phyloP scores from a whole-genome alignment of 30 jellyfish, hydroid and myxozoan species.

The Turritopsis rubra region DNA sequence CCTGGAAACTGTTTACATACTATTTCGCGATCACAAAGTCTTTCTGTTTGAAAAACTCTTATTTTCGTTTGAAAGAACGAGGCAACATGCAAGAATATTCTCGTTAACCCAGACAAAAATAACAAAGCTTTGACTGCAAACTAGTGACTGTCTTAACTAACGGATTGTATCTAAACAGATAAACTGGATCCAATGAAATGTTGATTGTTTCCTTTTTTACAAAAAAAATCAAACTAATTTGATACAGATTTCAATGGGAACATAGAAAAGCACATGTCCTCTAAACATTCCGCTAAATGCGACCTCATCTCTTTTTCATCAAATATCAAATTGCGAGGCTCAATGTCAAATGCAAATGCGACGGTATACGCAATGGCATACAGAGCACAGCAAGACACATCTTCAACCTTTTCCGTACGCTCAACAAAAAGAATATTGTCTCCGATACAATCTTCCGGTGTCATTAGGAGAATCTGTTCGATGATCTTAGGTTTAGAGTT shows the following conservation, averaged over 20 bases:
- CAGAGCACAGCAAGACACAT: slow-evolving; percentile 1
- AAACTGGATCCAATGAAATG: too few relatives aligned
- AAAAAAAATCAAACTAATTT: too few relatives aligned
- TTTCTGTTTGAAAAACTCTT: too few relatives aligned
- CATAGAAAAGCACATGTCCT: slow-evolving; percentile 40
- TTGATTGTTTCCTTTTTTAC: too few relatives aligned
- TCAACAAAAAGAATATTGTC: slow-evolving; percentile 30
- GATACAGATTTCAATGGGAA: slow-evolving; percentile 26
- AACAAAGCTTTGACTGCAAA: too few relatives aligned
- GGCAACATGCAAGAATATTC: too few relatives aligned
- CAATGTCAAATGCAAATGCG: slow-evolving; percentile 30
- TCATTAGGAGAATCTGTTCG: slow-evolving; percentile 13
- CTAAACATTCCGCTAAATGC: slow-evolving; percentile 35
- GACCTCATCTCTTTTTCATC: slow-evolving; percentile 27
- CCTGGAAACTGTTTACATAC: too few relatives aligned
- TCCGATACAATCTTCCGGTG: slow-evolving; percentile 15
- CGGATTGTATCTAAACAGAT: too few relatives aligned
- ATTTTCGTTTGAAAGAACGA: too few relatives aligned
- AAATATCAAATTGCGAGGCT: slow-evolving; percentile 29
- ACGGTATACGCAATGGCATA: slow-evolving; percentile 33
- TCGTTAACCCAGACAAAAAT: too few relatives aligned
- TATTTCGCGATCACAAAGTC: too few relatives aligned
- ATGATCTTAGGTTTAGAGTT: slow-evolving; percentile 23
- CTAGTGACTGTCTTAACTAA: too few relatives aligned
- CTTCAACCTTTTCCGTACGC: slow-evolving; percentile 26